A percentile compares a stretch with the other conserved stretches of the same genome.
Evolutionary conservation across 2,888 invertebrate species (phyloP).

Genomic region (Trissoscelio sp.): DNA sequence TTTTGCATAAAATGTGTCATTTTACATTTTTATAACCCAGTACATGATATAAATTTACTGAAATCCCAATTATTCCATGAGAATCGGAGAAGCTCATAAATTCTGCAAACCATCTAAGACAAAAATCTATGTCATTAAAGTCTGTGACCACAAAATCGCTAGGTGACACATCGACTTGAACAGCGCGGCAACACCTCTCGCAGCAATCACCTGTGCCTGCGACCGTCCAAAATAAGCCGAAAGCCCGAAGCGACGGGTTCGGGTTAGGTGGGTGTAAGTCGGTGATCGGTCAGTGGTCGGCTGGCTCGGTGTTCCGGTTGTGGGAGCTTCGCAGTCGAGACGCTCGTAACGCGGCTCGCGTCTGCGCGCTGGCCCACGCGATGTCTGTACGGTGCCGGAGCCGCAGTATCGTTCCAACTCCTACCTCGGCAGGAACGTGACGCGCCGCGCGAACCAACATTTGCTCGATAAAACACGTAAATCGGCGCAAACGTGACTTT

Average conservation of each 20-base stretch:
- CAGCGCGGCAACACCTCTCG: too few relatives aligned
- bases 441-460: slow-evolving; percentile 28
- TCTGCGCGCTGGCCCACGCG: slow-evolving; percentile 67
- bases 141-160: too few relatives aligned
- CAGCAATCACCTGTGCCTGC: not conserved
- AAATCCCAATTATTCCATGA: too few relatives aligned
- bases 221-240: slow-evolving; percentile 7
- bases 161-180: too few relatives aligned
- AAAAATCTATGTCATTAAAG: too few relatives aligned
- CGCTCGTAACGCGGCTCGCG: slow-evolving; percentile 64
- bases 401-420: slow-evolving; percentile 79
- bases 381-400: slow-evolving; percentile 64
- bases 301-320: slow-evolving; percentile 48
- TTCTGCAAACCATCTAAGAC: too few relatives aligned
- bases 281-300: slow-evolving; percentile 58
- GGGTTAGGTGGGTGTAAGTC: slow-evolving; percentile 47
- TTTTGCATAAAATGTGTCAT: too few relatives aligned
- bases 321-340: slow-evolving; percentile 60
- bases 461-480: slow-evolving; percentile 23
- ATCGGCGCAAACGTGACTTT: slow-evolving; percentile 25
- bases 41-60: too few relatives aligned
- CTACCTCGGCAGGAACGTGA: slow-evolving; percentile 40
- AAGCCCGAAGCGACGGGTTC: not conserved
- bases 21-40: too few relatives aligned
- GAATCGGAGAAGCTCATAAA: too few relatives aligned